Evolutionary conservation across 2,113 vertebrate species (phyloP).

Genomic region (Neolamprologus longior): DNA sequence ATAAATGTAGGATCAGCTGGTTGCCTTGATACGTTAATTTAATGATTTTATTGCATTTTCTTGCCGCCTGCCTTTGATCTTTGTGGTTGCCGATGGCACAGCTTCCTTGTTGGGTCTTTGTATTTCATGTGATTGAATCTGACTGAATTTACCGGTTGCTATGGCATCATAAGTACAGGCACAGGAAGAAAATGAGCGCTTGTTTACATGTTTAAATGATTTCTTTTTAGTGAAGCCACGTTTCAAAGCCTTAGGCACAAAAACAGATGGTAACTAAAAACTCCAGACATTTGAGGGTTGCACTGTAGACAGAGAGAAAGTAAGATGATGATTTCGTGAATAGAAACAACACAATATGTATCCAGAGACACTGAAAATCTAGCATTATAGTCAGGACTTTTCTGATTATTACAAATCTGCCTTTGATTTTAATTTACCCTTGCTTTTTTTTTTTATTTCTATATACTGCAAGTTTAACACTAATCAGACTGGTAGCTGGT

Average conservation of each 20-base stretch:
- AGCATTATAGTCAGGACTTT: background rate
- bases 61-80: background rate
- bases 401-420: background rate
- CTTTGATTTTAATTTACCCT: background rate
- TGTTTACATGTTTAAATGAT: conserved; percentile 20
- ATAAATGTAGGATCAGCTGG: background rate
- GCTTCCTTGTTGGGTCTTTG: background rate
- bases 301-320: background rate
- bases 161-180: background rate
- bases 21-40: background rate
- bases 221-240: background rate
- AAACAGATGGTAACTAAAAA: conserved; percentile 17
- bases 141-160: background rate
- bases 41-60: background rate
- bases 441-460: background rate
- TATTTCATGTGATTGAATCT: background rate
- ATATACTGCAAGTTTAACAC: background rate
- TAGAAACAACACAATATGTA: background rate
- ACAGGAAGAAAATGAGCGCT: background rate
- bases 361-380: background rate
- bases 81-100: background rate
- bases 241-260: conserved; percentile 21
- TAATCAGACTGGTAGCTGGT: background rate
- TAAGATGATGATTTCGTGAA: background rate
- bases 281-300: background rate